These are phyloP conservation scores for Labeo rohita DNA, from an alignment of 2,113 vertebrate species.

Conservation along the genomic window DNA sequence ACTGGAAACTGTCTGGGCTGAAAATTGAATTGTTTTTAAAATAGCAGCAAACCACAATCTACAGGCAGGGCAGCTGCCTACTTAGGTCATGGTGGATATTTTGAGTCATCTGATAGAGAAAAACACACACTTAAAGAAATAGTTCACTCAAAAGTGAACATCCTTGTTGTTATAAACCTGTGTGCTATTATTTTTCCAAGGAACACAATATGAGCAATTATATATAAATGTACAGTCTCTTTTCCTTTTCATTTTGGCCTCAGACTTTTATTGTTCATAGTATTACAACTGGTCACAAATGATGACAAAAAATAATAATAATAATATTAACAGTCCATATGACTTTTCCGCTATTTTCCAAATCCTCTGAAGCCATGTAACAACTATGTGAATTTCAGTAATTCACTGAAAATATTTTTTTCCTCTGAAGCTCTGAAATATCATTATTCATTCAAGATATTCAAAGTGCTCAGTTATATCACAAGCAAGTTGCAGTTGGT, in stretches of 20 bases:
- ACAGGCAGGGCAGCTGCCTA: background rate
- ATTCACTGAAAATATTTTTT: background rate
- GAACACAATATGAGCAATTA: background rate
- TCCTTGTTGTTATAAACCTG: background rate
- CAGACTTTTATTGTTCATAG: background rate
- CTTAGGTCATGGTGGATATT: background rate
- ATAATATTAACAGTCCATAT: background rate
- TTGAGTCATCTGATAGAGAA: background rate
- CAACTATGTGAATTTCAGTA: background rate
- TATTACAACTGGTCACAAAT: background rate
- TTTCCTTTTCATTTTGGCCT: background rate
- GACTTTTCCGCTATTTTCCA: background rate
- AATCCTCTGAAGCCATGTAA: background rate
- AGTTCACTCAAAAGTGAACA: background rate
- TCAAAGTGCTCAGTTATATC: background rate
- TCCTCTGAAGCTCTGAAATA: background rate
- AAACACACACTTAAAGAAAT: background rate
- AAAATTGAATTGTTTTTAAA: constrained; percentile 12
- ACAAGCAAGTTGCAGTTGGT: background rate
- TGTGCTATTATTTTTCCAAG: background rate
- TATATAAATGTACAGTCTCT: background rate
- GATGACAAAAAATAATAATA: background rate
- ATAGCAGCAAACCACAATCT: constrained; percentile 9
- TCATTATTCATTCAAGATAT: background rate
- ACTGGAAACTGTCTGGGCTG: background rate